Conservation (phyloP, 2,797 vertebrate genomes). For the Chiroxiphia lanceolata region DNA sequence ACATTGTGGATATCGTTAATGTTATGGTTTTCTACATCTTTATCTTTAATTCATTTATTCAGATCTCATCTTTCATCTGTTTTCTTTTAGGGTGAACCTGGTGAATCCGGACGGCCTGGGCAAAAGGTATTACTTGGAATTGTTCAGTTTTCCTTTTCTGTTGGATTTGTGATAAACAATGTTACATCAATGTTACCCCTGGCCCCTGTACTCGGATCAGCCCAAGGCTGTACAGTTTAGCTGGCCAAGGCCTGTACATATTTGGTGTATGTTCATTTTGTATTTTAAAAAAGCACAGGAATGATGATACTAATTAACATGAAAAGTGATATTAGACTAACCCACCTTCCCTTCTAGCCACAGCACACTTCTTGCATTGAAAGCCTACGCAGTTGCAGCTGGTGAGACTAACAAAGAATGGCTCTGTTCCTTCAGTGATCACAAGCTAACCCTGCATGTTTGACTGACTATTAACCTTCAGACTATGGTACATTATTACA, state of each 20-base stretch:
- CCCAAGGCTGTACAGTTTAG: background rate
- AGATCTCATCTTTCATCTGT: slow-evolving; percentile 4
- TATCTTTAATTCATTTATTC: background rate
- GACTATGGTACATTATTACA: background rate
- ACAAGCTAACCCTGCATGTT: slow-evolving; percentile 43
- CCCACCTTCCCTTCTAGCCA: background rate
- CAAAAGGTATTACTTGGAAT: slow-evolving; percentile 85
- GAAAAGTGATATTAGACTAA: slow-evolving; percentile 2
- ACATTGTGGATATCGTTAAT: background rate
- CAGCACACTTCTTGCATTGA: background rate
- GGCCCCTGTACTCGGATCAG: background rate
- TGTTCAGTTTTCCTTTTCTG: background rate
- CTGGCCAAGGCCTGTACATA: background rate
- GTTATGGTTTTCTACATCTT: background rate
- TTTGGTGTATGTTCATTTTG: background rate
- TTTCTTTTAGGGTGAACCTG: slow-evolving; percentile 90
- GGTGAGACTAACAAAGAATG: slow-evolving; percentile 38
- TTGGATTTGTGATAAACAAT: background rate
- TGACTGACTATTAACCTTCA: slow-evolving; percentile 35
- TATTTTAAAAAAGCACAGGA: slow-evolving; percentile 12
- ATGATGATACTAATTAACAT: background rate
- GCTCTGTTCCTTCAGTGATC: background rate
- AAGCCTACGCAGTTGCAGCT: background rate
- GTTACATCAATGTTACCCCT: background rate
- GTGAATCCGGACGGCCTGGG: slow-evolving; percentile 91